phyloP scores from a whole-genome alignment of 2,888 invertebrate genomes.

The Drosophila barbarae region DNA sequence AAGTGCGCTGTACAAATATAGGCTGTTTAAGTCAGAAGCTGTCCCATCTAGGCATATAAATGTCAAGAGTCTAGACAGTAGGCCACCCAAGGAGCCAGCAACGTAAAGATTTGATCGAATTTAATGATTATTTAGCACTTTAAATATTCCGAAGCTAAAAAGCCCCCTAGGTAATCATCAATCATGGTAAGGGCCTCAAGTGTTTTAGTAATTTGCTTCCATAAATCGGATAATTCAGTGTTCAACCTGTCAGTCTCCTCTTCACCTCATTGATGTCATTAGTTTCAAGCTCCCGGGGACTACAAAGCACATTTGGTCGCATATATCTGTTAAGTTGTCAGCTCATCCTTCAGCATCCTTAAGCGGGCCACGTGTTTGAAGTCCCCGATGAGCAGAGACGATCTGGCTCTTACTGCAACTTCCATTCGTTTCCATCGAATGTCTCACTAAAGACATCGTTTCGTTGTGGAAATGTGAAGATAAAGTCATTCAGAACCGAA shows the following conservation, averaged over 20 bases:
- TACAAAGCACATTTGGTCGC: background rate
- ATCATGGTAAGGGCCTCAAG: background rate
- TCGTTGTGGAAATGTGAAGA: slow-evolving; percentile 43
- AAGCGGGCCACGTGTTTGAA: slow-evolving; percentile 10
- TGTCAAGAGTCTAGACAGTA: slow-evolving; percentile 18
- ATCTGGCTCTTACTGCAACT: slow-evolving; percentile 1
- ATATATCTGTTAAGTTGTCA: slow-evolving; percentile 14
- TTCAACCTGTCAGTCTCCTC: background rate
- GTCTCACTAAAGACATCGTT: slow-evolving; percentile 46
- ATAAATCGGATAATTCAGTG: slow-evolving; percentile 1
- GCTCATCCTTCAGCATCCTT: slow-evolving; percentile 2
- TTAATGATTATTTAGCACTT: slow-evolving; percentile 8
- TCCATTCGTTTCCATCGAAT: slow-evolving; percentile 42
- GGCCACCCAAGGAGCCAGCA: background rate
- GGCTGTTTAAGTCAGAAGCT: slow-evolving; percentile 4
- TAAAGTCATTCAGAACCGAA: slow-evolving; percentile 57
- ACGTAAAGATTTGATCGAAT: slow-evolving; percentile 4
- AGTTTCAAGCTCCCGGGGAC: background rate
- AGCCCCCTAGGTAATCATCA: background rate
- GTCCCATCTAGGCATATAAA: slow-evolving; percentile 8
- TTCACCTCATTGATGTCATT: slow-evolving; percentile 3
- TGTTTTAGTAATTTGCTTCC: background rate
- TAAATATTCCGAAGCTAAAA: background rate
- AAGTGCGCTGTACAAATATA: background rate
- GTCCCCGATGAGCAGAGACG: slow-evolving; percentile 1